Percentiles rank a stretch among this genome's conserved stretches.
Evolutionary conservation across 2,888 invertebrate genomes (phyloP).

Genomic region (Ctenicera cuprea): DNA sequence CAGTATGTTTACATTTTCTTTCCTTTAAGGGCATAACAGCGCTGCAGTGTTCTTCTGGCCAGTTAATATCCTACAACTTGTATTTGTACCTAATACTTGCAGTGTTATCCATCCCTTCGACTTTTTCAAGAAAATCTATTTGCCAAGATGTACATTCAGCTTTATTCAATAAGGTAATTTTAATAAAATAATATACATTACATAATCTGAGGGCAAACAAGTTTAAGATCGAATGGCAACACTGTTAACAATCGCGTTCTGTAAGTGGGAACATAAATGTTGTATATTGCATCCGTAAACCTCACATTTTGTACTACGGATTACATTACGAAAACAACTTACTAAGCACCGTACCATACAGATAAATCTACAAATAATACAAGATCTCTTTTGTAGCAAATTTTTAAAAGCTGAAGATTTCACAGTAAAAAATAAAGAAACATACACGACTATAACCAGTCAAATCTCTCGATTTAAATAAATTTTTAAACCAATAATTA

Average conservation of each 20-base stretch:
- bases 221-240: not conserved
- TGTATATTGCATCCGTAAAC: slow-evolving; percentile 1
- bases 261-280: slow-evolving; percentile 31
- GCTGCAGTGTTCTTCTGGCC: not conserved
- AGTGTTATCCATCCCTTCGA: not conserved
- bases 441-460: slow-evolving; percentile 7
- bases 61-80: not conserved
- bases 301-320: slow-evolving; percentile 28
- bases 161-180: slow-evolving; percentile 4
- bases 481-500: not conserved
- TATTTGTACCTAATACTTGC: not conserved
- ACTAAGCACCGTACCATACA: slow-evolving; percentile 41
- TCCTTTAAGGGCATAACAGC: not conserved
- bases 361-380: slow-evolving; percentile 43
- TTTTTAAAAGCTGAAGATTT: slow-evolving; percentile 18
- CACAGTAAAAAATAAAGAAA: slow-evolving; percentile 16
- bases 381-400: slow-evolving; percentile 24
- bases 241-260: slow-evolving; percentile 12
- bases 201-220: slow-evolving; percentile 1
- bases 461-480: not conserved
- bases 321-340: slow-evolving; percentile 30
- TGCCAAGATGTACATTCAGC: slow-evolving; percentile 9
- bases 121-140: not conserved
- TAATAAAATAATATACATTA: slow-evolving; percentile 14
- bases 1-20: slow-evolving; percentile 3